Evolutionary conservation across 2,797 vertebrate species (phyloP).

Genomic region (Limosa lapponica): DNA sequence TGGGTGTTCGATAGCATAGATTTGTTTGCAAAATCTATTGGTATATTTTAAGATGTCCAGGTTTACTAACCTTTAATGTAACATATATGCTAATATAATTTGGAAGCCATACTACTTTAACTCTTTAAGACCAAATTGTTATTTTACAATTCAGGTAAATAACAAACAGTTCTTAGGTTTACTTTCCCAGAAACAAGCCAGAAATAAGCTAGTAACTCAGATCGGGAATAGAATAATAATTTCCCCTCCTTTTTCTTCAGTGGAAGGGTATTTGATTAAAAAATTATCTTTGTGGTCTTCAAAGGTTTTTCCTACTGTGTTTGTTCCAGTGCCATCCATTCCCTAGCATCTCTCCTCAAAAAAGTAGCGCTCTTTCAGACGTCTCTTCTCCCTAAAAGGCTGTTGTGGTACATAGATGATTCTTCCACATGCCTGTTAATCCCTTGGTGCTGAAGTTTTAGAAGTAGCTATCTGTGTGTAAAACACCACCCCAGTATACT

Average conservation of each 20-base stretch:
- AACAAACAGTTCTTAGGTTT: not conserved
- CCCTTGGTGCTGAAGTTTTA: not conserved
- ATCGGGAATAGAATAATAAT: not conserved
- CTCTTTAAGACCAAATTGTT: not conserved
- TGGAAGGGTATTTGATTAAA: not conserved
- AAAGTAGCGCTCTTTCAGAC: not conserved
- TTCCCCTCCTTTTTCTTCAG: not conserved
- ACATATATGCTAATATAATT: not conserved
- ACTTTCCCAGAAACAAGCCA: not conserved
- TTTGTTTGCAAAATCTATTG: not conserved
- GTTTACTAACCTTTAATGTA: not conserved
- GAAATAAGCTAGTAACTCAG: not conserved
- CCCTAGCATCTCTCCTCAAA: not conserved
- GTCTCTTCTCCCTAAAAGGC: not conserved
- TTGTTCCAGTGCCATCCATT: not conserved
- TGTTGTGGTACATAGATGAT: rapidly evolving
- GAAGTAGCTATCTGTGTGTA: not conserved
- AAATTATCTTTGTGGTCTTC: not conserved
- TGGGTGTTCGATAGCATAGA: not conserved
- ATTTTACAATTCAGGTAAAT: not conserved
- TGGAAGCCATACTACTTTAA: not conserved
- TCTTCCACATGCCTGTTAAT: not conserved
- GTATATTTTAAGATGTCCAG: not conserved
- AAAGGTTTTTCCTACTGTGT: not conserved
- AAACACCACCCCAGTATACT: not conserved